These are phyloP conservation scores for Thunnus albacares DNA, from an alignment of 2,797 vertebrate genomes.

Conservation along the genomic window DNA sequence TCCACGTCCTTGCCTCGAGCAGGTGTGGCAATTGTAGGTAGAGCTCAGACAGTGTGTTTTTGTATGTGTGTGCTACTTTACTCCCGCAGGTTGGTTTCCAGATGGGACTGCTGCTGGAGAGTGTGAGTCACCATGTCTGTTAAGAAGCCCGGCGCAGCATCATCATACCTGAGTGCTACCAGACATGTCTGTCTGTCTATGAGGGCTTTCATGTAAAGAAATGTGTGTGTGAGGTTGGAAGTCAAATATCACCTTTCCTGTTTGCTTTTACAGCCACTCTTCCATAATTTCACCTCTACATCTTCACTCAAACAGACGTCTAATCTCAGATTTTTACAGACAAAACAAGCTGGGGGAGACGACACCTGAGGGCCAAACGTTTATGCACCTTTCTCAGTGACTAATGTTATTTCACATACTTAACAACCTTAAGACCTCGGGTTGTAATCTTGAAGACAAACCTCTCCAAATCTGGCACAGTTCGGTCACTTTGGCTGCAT, in stretches of 20 bases:
- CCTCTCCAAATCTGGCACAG: constrained; percentile 6
- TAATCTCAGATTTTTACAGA: constrained; percentile 56
- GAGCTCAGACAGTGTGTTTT: constrained; percentile 52
- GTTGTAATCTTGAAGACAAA: constrained; percentile 41
- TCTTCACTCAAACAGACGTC: constrained; percentile 12
- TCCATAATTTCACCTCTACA: constrained; percentile 61
- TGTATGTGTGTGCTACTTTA: constrained; percentile 48
- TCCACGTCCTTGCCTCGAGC: constrained; percentile 43
- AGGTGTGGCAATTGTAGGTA: constrained; percentile 60
- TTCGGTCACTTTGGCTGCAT: constrained; percentile 7
- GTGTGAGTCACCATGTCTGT: constrained; percentile 79
- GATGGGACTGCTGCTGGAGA: constrained; percentile 70
- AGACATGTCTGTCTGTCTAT: constrained; percentile 77
- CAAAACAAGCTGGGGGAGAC: constrained; percentile 53
- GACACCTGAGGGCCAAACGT: constrained; percentile 17
- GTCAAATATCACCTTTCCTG: constrained; percentile 56
- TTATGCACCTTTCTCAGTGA: constrained; percentile 22
- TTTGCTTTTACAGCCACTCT: constrained; percentile 66
- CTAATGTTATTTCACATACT: constrained; percentile 11
- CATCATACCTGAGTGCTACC: constrained; percentile 79
- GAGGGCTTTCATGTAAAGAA: constrained; percentile 34
- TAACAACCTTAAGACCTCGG: neutral
- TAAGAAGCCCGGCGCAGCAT: constrained; percentile 56
- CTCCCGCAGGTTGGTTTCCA: constrained; percentile 73
- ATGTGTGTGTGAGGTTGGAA: constrained; percentile 37